Percentiles rank a stretch among this genome's conserved stretches.
Evolutionary conservation across 2,888 invertebrate genomes (phyloP).

Genomic region (Cepaea hortensis): DNA sequence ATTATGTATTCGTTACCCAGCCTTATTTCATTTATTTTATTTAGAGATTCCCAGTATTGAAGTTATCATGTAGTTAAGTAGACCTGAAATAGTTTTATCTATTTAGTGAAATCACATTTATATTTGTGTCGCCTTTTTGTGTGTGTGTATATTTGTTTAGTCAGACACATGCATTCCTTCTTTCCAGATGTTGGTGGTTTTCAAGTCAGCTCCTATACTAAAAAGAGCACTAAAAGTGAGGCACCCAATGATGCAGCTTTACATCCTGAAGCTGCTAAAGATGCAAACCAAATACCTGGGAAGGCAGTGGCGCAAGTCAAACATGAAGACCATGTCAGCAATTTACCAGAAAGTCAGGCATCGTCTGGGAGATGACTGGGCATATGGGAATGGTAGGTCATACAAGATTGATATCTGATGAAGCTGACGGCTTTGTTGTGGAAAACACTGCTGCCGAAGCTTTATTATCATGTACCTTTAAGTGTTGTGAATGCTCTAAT

Average conservation of each 20-base stretch:
- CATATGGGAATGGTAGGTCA: slow-evolving; percentile 91
- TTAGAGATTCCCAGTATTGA: too few species aligned
- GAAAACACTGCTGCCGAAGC: too few species aligned
- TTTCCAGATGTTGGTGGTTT: slow-evolving; percentile 93
- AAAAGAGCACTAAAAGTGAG: slow-evolving; percentile 91
- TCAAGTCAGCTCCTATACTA: slow-evolving; percentile 98
- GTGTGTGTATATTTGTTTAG: not conserved
- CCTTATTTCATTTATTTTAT: too few species aligned
- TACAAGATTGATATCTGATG: not conserved
- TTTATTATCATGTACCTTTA: too few species aligned
- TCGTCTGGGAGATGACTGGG: slow-evolving; percentile 99
- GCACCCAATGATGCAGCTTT: slow-evolving; percentile 96
- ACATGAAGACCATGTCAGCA: slow-evolving; percentile 99
- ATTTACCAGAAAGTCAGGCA: slow-evolving; percentile 96
- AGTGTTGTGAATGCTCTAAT: too few species aligned
- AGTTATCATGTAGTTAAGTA: too few species aligned
- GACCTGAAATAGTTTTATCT: too few species aligned
- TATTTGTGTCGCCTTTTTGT: not conserved
- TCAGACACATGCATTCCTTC: not conserved
- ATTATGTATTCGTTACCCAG: too few species aligned
- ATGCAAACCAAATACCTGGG: slow-evolving; percentile 99
- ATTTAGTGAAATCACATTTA: too few species aligned
- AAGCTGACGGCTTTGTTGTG: not conserved
- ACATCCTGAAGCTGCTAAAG: slow-evolving; percentile 96
- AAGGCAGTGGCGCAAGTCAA: slow-evolving; percentile 98